Conservation (phyloP, 2,888 invertebrate genomes). For the Hirtodrosophila duncani region DNA sequence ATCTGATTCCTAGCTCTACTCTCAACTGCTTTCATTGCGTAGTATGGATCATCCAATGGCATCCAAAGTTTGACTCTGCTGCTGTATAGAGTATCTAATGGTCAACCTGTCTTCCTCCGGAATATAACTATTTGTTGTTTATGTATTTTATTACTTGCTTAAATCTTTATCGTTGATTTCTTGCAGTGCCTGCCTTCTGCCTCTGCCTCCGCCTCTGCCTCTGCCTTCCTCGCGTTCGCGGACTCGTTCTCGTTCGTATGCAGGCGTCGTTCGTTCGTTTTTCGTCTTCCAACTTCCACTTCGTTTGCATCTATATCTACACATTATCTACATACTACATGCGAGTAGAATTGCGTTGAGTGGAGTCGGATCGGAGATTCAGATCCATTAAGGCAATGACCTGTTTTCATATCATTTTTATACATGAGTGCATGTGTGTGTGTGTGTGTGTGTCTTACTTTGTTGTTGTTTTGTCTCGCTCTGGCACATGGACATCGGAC, state of each 20-base stretch:
- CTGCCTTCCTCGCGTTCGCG: conserved; percentile 17
- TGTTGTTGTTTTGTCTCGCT: conserved; percentile 74
- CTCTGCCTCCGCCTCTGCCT: conserved; percentile 8
- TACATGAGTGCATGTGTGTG: conserved; percentile 5
- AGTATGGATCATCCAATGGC: background rate
- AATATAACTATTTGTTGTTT: conserved; percentile 42
- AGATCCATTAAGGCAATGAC: conserved; percentile 76
- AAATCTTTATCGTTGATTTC: conserved; percentile 73
- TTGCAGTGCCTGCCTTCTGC: conserved; percentile 21
- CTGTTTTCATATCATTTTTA: conserved; percentile 74
- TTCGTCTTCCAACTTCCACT: conserved; percentile 27
- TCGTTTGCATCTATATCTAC: conserved; percentile 54
- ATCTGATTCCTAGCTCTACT: no score
- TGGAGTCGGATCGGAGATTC: conserved; percentile 23
- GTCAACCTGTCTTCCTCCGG: background rate
- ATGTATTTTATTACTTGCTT: conserved; percentile 70
- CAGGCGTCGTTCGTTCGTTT: conserved; percentile 56
- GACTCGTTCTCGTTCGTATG: conserved; percentile 41
- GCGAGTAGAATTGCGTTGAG: conserved; percentile 14
- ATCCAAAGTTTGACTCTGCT: background rate
- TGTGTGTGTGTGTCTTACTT: conserved; percentile 33
- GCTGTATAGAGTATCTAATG: conserved; percentile 22
- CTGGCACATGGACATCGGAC: conserved; percentile 24
- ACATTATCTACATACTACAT: conserved; percentile 27
- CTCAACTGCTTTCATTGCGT: no score